Evolutionary conservation across 1,140 invertebrate genomes (phyloP), one percentile per base, ranked within the genome.

Genomic region (Helicoverpa armigera): DNA sequence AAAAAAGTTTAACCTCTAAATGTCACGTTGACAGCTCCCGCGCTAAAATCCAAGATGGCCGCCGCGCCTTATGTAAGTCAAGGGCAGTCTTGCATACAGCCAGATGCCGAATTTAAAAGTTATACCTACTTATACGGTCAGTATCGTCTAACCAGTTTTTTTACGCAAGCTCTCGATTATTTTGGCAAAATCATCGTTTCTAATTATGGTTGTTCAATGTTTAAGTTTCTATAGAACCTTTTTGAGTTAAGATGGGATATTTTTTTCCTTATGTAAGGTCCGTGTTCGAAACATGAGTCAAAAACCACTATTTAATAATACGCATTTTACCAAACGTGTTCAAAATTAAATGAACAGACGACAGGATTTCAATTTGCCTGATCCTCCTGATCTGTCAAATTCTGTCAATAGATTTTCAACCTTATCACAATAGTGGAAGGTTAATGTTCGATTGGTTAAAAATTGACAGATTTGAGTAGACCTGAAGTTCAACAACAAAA

Each of bases 1-100:
- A 53, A 81, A 85, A 84, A 85, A 83, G 82, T 81, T 73, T 85
- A 87, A 90, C 89, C 88, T 91, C 85, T 76, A 84, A 73, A 87
- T 72, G 73, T 90, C 86, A 86, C 80, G 90, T 48, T 88, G 89
- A 91, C 89, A 92, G 87, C 81, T 86, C 87, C 82, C 84, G 82
- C 87, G 83, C 85, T 31, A 31, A 61, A 29, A 84, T 84, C 85
- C 84, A 90, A 92, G 81, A 91, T 92, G 91, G 88, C 90, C 86
- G 72, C 91, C 91, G 88, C 85, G 83, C 88, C 86, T 73, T 82
- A 84, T 85, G 79, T 87, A 80, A 87, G 89, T 88, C 90, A 92
- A 90, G 90, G 89, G 80, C 89, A 85, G 77, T 78, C 51, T 83
- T 84, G 82, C 83, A 67, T 67, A 85, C 83, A 67, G 74, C 82